These are phyloP conservation scores for Forbesichthys papilliferus DNA, from an alignment of 2,113 vertebrate genomes.

Conservation along the genomic window DNA sequence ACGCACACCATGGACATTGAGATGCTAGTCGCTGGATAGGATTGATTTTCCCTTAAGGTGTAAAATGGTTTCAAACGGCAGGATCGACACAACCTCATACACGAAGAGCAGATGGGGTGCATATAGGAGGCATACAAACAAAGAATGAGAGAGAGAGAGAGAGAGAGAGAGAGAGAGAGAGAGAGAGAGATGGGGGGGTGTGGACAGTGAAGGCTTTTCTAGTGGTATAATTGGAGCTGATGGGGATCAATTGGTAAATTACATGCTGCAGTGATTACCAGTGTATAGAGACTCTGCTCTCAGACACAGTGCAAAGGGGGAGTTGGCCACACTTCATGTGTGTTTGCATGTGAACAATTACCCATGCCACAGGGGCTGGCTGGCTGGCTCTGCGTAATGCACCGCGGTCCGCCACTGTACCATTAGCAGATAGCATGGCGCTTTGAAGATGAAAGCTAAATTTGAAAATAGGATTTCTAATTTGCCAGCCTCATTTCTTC, in stretches of 20 bases:
- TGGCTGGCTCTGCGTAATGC: slow-evolving; percentile 4
- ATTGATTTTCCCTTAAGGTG: slow-evolving; percentile 67
- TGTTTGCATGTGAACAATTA: slow-evolving; percentile 14
- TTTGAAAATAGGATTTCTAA: slow-evolving; percentile 31
- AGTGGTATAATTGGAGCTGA: slow-evolving; percentile 53
- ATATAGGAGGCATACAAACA: background rate
- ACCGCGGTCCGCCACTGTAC: slow-evolving; percentile 27
- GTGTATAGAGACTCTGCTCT: slow-evolving; percentile 43
- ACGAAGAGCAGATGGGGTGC: slow-evolving; percentile 26
- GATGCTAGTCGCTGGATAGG: slow-evolving; percentile 44
- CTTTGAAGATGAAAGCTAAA: slow-evolving; percentile 33
- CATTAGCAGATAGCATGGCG: slow-evolving; percentile 29
- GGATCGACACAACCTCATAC: slow-evolving; percentile 45
- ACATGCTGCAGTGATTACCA: slow-evolving; percentile 61
- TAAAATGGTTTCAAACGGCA: slow-evolving; percentile 52
- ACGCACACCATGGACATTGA: slow-evolving; percentile 24
- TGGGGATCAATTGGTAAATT: slow-evolving; percentile 71
- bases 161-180: slow-evolving; percentile 3
- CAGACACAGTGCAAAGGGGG: slow-evolving; percentile 30
- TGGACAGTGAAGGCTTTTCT: slow-evolving; percentile 15
- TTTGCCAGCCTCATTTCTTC: slow-evolving; percentile 25
- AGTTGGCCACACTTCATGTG: background rate
- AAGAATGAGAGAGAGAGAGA: slow-evolving; percentile 25
- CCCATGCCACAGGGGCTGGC: too few species aligned
- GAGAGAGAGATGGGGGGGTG: background rate